phyloP scores from a whole-genome alignment of 1,140 invertebrate genomes.

The Temnothorax curvispinosus region DNA sequence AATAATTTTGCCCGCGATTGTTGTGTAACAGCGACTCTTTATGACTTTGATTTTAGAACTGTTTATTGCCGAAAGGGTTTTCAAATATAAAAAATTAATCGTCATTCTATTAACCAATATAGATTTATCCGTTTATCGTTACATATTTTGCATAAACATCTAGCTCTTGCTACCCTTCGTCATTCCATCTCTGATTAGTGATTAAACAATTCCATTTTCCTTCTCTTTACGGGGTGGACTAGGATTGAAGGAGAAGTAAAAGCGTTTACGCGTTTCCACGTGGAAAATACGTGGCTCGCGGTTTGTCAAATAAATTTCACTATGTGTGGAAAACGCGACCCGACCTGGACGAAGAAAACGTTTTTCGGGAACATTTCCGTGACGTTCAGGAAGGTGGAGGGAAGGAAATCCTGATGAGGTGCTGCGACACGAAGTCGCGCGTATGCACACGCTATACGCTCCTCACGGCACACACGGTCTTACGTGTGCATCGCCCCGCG shows the following conservation, averaged over 20 bases:
- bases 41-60: not conserved
- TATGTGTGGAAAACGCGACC: not conserved
- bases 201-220: not conserved
- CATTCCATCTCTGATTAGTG: not conserved
- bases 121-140: not conserved
- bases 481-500: slow-evolving; percentile 33
- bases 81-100: not conserved
- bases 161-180: not conserved
- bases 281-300: not conserved
- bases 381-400: not conserved
- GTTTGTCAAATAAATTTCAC: not conserved
- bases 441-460: slow-evolving; percentile 41
- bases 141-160: not conserved
- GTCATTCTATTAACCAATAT: not conserved
- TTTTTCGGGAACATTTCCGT: not conserved
- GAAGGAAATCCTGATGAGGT: not conserved
- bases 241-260: not conserved
- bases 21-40: not conserved
- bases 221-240: not conserved
- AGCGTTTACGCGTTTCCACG: no score
- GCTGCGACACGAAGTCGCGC: slow-evolving; percentile 39
- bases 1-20: not conserved
- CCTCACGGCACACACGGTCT: not conserved
- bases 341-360: not conserved
- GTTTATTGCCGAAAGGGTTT: not conserved